These are phyloP conservation scores for Psittacula echo DNA, from an alignment of 2,797 vertebrate genomes.

Conservation along the genomic window DNA sequence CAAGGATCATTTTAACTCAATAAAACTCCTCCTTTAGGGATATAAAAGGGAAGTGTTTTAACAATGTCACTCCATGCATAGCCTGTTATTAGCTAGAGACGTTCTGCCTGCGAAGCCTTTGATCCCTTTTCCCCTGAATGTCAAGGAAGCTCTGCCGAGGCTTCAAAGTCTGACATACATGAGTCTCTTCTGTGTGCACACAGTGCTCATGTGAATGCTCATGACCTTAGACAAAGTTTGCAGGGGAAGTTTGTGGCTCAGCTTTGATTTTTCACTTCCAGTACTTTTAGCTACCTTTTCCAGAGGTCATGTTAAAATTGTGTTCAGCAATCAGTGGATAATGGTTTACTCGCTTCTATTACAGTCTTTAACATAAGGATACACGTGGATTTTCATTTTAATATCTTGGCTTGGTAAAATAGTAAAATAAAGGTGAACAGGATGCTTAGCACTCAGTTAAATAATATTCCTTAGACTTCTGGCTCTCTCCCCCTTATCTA, in stretches of 20 bases:
- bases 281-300: neutral
- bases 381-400: neutral
- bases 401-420: neutral
- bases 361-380: neutral
- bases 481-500: neutral
- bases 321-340: neutral
- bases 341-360: neutral
- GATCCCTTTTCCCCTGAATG: conserved; percentile 20
- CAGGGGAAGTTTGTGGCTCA: neutral
- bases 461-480: neutral
- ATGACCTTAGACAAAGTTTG: neutral
- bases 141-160: conserved; percentile 14
- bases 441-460: neutral
- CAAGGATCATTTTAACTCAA: conserved; percentile 68
- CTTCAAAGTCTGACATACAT: conserved; percentile 3
- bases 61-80: conserved; percentile 41
- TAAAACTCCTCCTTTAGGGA: conserved; percentile 60
- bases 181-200: neutral
- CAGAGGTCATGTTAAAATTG: neutral
- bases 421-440: neutral
- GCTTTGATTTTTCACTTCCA: neutral
- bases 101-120: conserved; percentile 50
- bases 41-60: conserved; percentile 64
- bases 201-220: neutral
- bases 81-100: conserved; percentile 52